These are phyloP conservation scores for Orchesella flavescens DNA, from an alignment of 2,888 invertebrate species.

Conservation along the genomic window DNA sequence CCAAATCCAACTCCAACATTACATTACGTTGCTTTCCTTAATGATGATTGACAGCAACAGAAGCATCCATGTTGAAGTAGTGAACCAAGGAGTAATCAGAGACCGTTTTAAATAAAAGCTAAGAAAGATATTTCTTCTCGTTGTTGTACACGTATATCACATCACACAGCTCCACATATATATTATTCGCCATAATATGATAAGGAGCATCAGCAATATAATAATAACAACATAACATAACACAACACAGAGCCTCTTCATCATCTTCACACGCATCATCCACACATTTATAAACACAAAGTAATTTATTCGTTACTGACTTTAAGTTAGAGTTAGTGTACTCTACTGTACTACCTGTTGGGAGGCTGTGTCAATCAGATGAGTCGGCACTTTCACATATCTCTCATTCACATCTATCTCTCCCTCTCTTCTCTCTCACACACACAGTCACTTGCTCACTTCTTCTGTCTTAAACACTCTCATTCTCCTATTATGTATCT, in stretches of 20 bases:
- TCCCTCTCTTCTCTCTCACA: conserved; percentile 25
- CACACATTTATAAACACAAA: conserved; percentile 35
- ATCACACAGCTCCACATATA: neutral
- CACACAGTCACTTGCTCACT: conserved; percentile 35
- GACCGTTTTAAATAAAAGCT: conserved; percentile 57
- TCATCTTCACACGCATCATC: conserved; percentile 57
- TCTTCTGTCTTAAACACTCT: conserved; percentile 60
- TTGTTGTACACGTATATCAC: conserved; percentile 11
- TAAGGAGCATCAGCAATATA: conserved; percentile 25
- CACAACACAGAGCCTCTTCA: conserved; percentile 36
- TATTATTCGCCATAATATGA: conserved; percentile 19
- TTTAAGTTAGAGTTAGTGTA: conserved; percentile 54
- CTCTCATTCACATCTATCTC: conserved; percentile 55
- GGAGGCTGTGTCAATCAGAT: conserved; percentile 72
- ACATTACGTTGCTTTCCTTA: conserved; percentile 59
- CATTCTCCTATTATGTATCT: conserved; percentile 54
- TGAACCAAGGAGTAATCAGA: conserved; percentile 54
- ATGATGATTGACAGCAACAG: conserved; percentile 71
- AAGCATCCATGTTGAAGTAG: conserved; percentile 41
- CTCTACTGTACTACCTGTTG: conserved; percentile 69
- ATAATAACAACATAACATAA: conserved; percentile 42
- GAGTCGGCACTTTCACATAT: conserved; percentile 72
- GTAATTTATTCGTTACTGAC: conserved; percentile 71
- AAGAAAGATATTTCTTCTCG: conserved; percentile 36
- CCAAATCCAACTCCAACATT: neutral